phyloP scores from a whole-genome alignment of 2,797 vertebrate species.

The Gymnoscopelus microlampas region DNA sequence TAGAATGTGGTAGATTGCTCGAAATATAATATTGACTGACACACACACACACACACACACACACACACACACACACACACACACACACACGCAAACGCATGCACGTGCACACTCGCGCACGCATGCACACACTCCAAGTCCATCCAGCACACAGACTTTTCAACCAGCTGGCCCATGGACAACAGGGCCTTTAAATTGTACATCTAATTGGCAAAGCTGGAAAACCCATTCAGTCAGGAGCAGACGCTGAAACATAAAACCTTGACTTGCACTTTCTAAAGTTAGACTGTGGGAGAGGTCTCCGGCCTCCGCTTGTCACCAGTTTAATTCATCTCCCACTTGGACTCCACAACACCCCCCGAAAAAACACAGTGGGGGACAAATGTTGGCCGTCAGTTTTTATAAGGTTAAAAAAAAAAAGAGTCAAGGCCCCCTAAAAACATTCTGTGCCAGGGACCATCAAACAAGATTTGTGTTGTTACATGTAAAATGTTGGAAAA shows the following conservation, averaged over 20 bases:
- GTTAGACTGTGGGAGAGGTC: constrained; percentile 78
- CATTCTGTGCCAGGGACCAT: no score
- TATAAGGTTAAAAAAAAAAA: constrained; percentile 4
- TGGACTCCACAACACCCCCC: constrained; percentile 50
- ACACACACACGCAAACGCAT: background rate
- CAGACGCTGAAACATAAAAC: constrained; percentile 80
- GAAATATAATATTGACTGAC: background rate
- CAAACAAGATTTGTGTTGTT: no score
- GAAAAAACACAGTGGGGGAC: constrained; percentile 42
- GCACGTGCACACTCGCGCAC: background rate
- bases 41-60: background rate
- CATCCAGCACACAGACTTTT: constrained; percentile 23
- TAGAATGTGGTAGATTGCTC: background rate
- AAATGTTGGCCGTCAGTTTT: constrained; percentile 45
- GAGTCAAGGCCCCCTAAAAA: no score
- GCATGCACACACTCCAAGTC: constrained; percentile 9
- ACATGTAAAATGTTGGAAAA: no score
- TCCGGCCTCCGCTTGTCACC: constrained; percentile 73
- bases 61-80: background rate
- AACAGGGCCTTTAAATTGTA: constrained; percentile 60
- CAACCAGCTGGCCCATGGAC: constrained; percentile 37
- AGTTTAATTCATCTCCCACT: constrained; percentile 73
- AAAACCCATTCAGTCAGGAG: constrained; percentile 77
- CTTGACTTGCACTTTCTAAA: constrained; percentile 87
- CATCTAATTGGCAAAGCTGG: constrained; percentile 75